Evolutionary conservation across 2,888 invertebrate genomes (phyloP).

Genomic region (Drosophila trichaetosa): DNA sequence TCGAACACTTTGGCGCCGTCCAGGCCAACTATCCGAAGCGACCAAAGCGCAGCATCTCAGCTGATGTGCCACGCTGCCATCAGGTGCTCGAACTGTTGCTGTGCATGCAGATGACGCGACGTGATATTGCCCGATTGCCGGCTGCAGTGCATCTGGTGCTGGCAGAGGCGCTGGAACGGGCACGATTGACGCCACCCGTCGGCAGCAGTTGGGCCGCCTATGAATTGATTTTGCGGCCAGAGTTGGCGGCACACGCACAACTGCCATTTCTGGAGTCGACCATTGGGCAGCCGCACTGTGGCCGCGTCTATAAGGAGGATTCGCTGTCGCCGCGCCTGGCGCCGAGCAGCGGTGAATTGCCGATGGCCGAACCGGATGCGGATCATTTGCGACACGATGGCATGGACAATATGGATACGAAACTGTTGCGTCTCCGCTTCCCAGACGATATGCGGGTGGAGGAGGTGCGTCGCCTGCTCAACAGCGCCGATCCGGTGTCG

Average conservation of each 20-base stretch:
- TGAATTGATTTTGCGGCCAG: conserved; percentile 89
- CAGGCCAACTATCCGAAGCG: conserved; percentile 71
- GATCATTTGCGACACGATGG: conserved; percentile 85
- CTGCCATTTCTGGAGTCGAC: conserved; percentile 63
- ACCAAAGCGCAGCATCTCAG: conserved; percentile 78
- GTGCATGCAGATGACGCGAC: conserved; percentile 86
- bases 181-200: conserved; percentile 89
- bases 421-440: conserved; percentile 88
- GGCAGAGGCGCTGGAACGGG: conserved; percentile 89
- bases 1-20: conserved; percentile 79
- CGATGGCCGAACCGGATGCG: conserved; percentile 71
- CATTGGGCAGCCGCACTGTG: conserved; percentile 44
- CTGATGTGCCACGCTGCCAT: conserved; percentile 75
- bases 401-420: conserved; percentile 88
- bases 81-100: conserved; percentile 83
- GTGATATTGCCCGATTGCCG: conserved; percentile 89
- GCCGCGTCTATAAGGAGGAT: conserved; percentile 81
- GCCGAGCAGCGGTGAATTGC: conserved; percentile 73
- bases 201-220: conserved; percentile 90
- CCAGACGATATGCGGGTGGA: conserved; percentile 90
- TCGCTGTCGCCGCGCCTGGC: conserved; percentile 83
- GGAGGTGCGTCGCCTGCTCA: conserved; percentile 93
- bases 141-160: conserved; percentile 89
- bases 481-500: conserved; percentile 94
- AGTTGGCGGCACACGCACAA: conserved; percentile 87